These are phyloP conservation scores for Probosciger aterrimus DNA, from an alignment of 2,113 vertebrate species.

Conservation along the genomic window DNA sequence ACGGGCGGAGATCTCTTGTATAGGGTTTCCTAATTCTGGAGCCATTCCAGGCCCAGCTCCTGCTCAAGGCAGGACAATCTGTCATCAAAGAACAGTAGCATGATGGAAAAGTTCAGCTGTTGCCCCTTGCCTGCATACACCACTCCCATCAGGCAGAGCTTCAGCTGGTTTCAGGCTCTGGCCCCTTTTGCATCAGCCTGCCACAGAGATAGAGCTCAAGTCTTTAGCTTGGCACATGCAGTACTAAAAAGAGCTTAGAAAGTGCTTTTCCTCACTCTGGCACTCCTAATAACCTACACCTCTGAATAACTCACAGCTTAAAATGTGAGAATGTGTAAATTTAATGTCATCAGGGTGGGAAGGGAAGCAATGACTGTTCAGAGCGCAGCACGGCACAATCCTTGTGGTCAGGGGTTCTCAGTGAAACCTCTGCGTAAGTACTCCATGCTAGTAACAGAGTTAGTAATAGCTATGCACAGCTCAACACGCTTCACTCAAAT, in stretches of 20 bases:
- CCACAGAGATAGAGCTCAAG: background rate
- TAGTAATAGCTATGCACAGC: background rate
- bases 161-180: background rate
- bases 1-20: fast-evolving
- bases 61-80: background rate
- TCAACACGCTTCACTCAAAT: fast-evolving
- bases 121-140: background rate
- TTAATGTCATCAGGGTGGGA: no score
- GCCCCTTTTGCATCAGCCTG: background rate
- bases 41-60: background rate
- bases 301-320: background rate
- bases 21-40: background rate
- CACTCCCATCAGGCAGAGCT: fast-evolving
- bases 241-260: background rate
- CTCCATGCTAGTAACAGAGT: background rate
- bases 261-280: background rate
- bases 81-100: background rate
- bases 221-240: background rate
- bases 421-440: background rate
- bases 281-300: background rate
- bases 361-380: fast-evolving
- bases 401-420: background rate
- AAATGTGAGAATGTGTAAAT: background rate
- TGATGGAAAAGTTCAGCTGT: background rate
- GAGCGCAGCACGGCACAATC: background rate